phyloP scores from a whole-genome alignment of 2,113 vertebrate species.

The Pygoscelis adeliae region DNA sequence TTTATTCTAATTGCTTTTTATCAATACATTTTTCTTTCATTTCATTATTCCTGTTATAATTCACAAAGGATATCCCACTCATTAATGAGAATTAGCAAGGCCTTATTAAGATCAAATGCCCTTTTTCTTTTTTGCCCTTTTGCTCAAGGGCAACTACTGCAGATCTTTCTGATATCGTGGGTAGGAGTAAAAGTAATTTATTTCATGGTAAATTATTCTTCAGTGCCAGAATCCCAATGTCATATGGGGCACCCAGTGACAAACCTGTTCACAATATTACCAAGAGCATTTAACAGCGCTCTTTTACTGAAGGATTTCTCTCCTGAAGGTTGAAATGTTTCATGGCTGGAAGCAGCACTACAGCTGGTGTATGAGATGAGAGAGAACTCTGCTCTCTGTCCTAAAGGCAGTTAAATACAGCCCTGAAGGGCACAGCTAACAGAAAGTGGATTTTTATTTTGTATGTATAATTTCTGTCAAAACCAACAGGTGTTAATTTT shows the following conservation, averaged over 20 bases:
- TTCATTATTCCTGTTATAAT: constrained; percentile 31
- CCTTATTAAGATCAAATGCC: constrained; percentile 20
- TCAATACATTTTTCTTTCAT: constrained; percentile 40
- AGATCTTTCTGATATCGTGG: constrained; percentile 3
- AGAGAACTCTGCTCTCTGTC: neutral
- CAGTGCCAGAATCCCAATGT: neutral
- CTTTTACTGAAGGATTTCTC: neutral
- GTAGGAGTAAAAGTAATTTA: constrained; percentile 6
- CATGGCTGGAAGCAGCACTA: neutral
- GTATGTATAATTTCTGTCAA: neutral
- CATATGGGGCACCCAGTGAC: neutral
- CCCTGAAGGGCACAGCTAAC: neutral
- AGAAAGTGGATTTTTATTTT: neutral
- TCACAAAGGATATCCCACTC: constrained; percentile 43
- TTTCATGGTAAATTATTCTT: neutral
- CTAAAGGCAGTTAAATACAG: neutral
- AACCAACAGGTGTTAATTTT: neutral
- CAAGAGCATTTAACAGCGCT: neutral
- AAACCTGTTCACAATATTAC: neutral
- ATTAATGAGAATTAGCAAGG: constrained; percentile 50
- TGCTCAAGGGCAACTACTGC: neutral
- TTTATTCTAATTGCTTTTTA: constrained; percentile 63
- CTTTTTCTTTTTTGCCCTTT: constrained; percentile 4
- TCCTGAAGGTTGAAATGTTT: neutral
- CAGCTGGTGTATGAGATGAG: neutral